Evolutionary conservation across 1,140 invertebrate genomes (phyloP).

Genomic region (Lerema accius): DNA sequence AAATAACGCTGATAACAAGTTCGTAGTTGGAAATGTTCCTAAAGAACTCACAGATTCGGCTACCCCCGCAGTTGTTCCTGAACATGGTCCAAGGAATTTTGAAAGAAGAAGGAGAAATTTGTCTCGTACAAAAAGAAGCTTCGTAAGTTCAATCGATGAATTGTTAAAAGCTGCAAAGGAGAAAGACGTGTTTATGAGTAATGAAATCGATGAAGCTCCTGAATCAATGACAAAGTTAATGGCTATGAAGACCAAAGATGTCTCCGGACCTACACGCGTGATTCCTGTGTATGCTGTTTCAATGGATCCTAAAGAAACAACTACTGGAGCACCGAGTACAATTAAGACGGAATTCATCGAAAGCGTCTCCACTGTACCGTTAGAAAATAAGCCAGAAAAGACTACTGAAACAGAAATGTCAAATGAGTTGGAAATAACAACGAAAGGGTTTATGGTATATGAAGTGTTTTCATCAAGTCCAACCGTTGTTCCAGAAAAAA

Average conservation of each 20-base stretch:
- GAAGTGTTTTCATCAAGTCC: constrained; percentile 62
- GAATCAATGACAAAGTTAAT: constrained; percentile 36
- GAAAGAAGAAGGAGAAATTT: constrained; percentile 62
- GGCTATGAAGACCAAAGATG: constrained; percentile 32
- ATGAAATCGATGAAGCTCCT: constrained; percentile 73
- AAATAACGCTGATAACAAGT: constrained; percentile 69
- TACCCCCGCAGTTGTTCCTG: constrained; percentile 83
- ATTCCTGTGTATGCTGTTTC: constrained; percentile 59
- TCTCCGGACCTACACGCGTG: constrained; percentile 47
- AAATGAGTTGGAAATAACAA: constrained; percentile 61
- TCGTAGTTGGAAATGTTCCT: constrained; percentile 83
- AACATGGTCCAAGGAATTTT: constrained; percentile 83
- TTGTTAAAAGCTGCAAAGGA: constrained; percentile 66
- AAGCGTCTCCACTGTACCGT: constrained; percentile 68
- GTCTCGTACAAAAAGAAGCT: constrained; percentile 52
- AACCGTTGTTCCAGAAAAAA: constrained; percentile 38
- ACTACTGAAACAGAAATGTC: constrained; percentile 49
- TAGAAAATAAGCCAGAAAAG: constrained; percentile 54
- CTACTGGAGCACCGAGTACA: constrained; percentile 42
- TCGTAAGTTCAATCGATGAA: constrained; percentile 67
- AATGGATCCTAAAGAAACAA: constrained; percentile 47
- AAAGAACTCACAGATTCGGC: constrained; percentile 80
- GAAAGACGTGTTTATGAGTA: constrained; percentile 70
- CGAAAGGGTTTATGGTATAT: constrained; percentile 69
- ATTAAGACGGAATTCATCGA: constrained; percentile 59